Evolutionary conservation across 2,797 vertebrate genomes (phyloP).

Genomic region (Zenarchopterus dispar): DNA sequence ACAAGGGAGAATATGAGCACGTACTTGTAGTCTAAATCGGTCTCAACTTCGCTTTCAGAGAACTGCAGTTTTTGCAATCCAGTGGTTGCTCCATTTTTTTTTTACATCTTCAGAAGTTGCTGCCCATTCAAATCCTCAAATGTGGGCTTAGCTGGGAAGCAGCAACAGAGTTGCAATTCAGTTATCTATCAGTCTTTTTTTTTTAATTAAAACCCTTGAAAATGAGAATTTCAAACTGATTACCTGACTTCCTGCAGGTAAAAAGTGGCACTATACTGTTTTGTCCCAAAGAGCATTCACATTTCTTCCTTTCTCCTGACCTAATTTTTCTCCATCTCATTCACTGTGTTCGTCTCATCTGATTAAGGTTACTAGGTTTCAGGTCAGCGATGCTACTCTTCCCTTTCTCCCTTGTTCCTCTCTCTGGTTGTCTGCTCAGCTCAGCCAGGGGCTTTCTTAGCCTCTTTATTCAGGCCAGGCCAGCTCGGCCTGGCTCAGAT

Average conservation of each 20-base stretch:
- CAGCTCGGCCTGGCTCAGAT: slow-evolving; percentile 38
- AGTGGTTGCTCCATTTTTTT: no score
- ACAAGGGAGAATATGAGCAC: no score
- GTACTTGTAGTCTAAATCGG: no score
- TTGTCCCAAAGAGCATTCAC: slow-evolving; percentile 12
- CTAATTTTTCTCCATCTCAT: slow-evolving; percentile 37
- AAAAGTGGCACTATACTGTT: not conserved
- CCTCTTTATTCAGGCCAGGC: slow-evolving; percentile 60
- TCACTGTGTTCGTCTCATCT: slow-evolving; percentile 45
- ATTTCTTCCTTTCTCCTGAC: slow-evolving; percentile 37
- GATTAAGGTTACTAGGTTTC: slow-evolving; percentile 66
- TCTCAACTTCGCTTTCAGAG: not conserved
- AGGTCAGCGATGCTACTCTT: slow-evolving; percentile 34
- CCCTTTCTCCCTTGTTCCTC: not conserved
- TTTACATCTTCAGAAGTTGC: no score
- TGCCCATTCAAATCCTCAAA: not conserved
- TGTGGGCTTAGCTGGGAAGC: not conserved
- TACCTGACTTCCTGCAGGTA: no score
- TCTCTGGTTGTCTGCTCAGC: slow-evolving; percentile 10
- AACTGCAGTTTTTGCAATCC: not conserved
- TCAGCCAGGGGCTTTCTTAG: slow-evolving; percentile 36
- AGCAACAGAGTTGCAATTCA: not conserved
- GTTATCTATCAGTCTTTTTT: not conserved
- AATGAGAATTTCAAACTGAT: no score
- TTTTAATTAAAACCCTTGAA: not conserved